These are phyloP conservation scores for Ptiloglossa arizonensis DNA, from an alignment of 1,140 invertebrate species.

Conservation along the genomic window DNA sequence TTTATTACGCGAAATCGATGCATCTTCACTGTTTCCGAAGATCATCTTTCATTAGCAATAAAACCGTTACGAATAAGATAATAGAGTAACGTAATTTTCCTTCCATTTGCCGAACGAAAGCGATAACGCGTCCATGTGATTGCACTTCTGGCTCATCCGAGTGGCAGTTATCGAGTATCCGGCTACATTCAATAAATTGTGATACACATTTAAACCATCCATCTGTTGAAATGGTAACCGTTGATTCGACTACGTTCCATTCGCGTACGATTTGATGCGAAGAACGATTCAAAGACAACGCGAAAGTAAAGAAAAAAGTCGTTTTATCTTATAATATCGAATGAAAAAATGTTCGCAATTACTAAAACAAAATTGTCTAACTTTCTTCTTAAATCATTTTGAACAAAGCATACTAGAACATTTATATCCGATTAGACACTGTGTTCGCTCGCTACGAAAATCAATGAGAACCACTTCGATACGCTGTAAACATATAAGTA, in stretches of 20 bases:
- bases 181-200: constrained; percentile 25
- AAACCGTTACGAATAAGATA: background rate
- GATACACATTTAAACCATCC: constrained; percentile 23
- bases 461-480: background rate
- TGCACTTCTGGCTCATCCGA: constrained; percentile 25
- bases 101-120: background rate
- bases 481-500: background rate
- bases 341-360: background rate
- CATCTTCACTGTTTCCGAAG: background rate
- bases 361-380: background rate
- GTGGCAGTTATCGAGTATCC: constrained; percentile 15
- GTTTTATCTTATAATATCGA: background rate
- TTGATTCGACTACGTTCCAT: background rate
- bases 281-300: background rate
- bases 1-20: background rate
- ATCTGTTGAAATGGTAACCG: constrained; percentile 7
- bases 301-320: background rate
- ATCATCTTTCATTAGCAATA: background rate
- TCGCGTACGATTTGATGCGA: background rate
- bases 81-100: background rate
- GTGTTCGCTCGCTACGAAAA: background rate
- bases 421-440: background rate
- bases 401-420: background rate
- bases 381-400: background rate
- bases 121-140: constrained; percentile 31